Percentiles rank a stretch among this genome's conserved stretches.
Evolutionary conservation across 2,797 vertebrate species (phyloP).

Genomic region (Sebastes oblongus): DNA sequence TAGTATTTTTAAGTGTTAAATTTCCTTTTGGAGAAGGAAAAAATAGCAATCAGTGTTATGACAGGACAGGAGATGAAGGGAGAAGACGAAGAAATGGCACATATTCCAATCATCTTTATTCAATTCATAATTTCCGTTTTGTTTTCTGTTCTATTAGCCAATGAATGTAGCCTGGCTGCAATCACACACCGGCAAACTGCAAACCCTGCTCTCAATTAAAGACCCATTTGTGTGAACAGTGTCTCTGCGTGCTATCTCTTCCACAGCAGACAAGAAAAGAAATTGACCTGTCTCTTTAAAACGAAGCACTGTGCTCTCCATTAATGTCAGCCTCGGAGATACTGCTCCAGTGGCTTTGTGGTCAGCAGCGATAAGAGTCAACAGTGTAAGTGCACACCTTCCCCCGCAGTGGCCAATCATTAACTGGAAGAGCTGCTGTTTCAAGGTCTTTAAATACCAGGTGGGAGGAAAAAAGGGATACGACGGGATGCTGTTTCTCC

Average conservation of each 20-base stretch:
- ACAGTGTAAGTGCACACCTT: conserved; percentile 77
- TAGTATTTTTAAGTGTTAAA: not conserved
- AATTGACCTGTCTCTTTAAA: conserved; percentile 76
- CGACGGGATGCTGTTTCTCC: conserved; percentile 35
- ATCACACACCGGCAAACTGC: conserved; percentile 11
- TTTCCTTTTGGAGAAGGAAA: not conserved
- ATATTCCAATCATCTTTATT: conserved; percentile 1
- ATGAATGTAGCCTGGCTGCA: conserved; percentile 9
- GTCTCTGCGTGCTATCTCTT: conserved; percentile 49
- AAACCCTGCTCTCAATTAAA: conserved; percentile 61
- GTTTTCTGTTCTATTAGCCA: conserved; percentile 5
- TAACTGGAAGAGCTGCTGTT: conserved; percentile 75
- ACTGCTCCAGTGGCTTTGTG: conserved; percentile 73
- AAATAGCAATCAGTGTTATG: not conserved
- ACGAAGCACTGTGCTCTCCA: conserved; percentile 63
- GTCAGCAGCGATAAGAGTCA: conserved; percentile 81
- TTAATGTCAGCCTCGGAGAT: conserved; percentile 77
- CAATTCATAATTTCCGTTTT: not conserved
- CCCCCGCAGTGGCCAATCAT: conserved; percentile 78
- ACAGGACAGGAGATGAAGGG: not conserved
- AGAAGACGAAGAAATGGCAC: not conserved
- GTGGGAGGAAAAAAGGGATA: conserved; percentile 34
- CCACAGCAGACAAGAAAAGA: conserved; percentile 52
- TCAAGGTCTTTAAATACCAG: conserved; percentile 78
- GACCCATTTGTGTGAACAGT: conserved; percentile 39